Conservation (phyloP, 2,888 invertebrate species). For the Ectemnius continuus region DNA sequence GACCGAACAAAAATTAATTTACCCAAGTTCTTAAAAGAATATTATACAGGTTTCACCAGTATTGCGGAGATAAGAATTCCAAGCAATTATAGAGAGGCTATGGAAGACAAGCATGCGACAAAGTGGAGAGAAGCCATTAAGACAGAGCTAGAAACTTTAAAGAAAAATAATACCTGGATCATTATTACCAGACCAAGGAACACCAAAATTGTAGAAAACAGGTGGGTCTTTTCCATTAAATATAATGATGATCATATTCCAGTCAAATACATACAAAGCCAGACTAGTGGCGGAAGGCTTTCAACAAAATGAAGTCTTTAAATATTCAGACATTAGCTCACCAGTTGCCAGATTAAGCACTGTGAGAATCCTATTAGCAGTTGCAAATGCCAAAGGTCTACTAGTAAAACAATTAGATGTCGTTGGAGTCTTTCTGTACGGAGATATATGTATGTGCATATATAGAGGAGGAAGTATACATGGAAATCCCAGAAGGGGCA, state of each 20-base stretch:
- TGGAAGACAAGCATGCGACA: no score
- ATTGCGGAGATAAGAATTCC: no score
- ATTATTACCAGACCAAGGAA: neutral
- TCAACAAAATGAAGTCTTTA: constrained; percentile 57
- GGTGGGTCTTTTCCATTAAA: constrained; percentile 48
- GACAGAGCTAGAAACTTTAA: no score
- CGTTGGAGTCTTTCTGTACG: constrained; percentile 45
- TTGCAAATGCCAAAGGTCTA: constrained; percentile 59
- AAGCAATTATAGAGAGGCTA: no score
- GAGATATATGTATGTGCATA: neutral
- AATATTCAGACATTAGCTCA: constrained; percentile 64
- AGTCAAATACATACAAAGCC: constrained; percentile 62
- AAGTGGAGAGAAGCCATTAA: no score
- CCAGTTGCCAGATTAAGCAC: constrained; percentile 60
- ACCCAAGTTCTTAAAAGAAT: no score
- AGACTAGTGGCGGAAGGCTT: constrained; percentile 51
- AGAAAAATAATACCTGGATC: no score
- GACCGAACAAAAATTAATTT: no score
- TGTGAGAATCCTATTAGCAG: constrained; percentile 55
- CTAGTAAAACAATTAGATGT: constrained; percentile 49
- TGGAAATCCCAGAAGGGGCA: no score
- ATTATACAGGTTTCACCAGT: no score
- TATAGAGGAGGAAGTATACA: no score
- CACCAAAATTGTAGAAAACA: constrained; percentile 46
- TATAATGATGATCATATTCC: constrained; percentile 57